Conservation (phyloP, 2,797 vertebrate genomes). For the Mycteria americana region DNA sequence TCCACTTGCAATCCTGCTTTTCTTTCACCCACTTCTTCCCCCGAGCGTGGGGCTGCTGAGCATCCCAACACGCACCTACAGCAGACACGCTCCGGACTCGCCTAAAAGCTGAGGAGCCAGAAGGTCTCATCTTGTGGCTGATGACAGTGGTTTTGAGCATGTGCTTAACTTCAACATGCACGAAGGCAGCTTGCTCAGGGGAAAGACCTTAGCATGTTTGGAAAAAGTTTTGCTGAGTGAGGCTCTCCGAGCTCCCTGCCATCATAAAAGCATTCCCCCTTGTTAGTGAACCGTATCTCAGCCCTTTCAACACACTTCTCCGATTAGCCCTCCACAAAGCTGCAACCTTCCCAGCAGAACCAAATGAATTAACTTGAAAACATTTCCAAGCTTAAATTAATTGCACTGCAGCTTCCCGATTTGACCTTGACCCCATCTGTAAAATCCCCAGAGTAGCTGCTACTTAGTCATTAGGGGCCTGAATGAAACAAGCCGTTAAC, state of each 20-base stretch:
- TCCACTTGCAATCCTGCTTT: neutral
- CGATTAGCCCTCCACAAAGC: slow-evolving; percentile 13
- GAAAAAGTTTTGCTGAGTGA: slow-evolving; percentile 20
- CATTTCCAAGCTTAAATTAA: slow-evolving; percentile 48
- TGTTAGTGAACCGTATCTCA: slow-evolving; percentile 23
- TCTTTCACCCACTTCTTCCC: neutral
- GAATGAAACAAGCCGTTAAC: neutral
- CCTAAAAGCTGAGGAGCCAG: neutral
- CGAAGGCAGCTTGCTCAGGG: neutral
- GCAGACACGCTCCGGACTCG: neutral
- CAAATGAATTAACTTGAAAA: slow-evolving; percentile 43
- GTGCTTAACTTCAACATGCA: neutral
- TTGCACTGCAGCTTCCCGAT: slow-evolving; percentile 16
- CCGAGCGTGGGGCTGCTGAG: accelerated
- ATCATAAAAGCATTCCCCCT: slow-evolving; percentile 37
- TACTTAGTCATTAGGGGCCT: neutral
- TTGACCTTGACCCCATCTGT: slow-evolving; percentile 36
- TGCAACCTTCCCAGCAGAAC: slow-evolving; percentile 18
- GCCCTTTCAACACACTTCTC: slow-evolving; percentile 32
- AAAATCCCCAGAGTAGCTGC: neutral
- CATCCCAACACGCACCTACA: neutral
- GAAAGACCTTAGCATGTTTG: neutral
- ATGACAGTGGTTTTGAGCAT: neutral
- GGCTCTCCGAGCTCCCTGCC: neutral
- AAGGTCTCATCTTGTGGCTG: neutral